Evolutionary conservation across 2,797 vertebrate species (phyloP), one percentile per base, ranked within the genome.

Genomic region (Spea hammondii): DNA sequence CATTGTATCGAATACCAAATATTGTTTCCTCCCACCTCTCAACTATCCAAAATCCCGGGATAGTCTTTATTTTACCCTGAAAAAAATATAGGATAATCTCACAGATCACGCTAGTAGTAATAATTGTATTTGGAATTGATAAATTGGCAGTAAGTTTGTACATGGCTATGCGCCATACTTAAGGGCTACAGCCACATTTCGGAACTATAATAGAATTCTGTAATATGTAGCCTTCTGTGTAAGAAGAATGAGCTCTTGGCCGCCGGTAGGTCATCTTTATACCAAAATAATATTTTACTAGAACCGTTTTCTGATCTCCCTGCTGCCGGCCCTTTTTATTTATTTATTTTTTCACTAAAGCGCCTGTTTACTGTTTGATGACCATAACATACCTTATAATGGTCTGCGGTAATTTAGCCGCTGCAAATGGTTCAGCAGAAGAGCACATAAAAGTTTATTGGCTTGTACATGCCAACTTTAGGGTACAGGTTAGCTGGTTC

Each of bases 381-480:
- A 68, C 72, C 83, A 80, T 72, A 76, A 82, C 68, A 80, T 49
- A 70, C 76, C 79, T 86, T 82, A 14, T 88, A 87, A 91, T 89
- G 85, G 86, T 86, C 81, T 87, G 87, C 59, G 78, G 76, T 87
- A 85, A 91, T 90, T 93, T 91, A 88, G 86, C 87, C 80, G 68
- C 84, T 83, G 80, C 74, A 81, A 85, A 86, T 86, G 84, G 82
- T 85, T 88, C 88, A 86, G 86, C 84, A 86, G 85, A 86, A 84
- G 14, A 79, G 87, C 84, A 82, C 79, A 89, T 91, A 90, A 91
- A 91, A 85, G 73, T 88, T 89, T 92, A 92, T 91, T 88, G 89
- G 91, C 91, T 93, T 86, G 82, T 84, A 48, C 85, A 83, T 83
- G 74, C 85, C 86, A 79, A 83, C 85, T 79, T 81, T 81, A 81